These are phyloP conservation scores for Cercocebus atys DNA, from an alignment of 2,113 vertebrate genomes.

Conservation along the genomic window DNA sequence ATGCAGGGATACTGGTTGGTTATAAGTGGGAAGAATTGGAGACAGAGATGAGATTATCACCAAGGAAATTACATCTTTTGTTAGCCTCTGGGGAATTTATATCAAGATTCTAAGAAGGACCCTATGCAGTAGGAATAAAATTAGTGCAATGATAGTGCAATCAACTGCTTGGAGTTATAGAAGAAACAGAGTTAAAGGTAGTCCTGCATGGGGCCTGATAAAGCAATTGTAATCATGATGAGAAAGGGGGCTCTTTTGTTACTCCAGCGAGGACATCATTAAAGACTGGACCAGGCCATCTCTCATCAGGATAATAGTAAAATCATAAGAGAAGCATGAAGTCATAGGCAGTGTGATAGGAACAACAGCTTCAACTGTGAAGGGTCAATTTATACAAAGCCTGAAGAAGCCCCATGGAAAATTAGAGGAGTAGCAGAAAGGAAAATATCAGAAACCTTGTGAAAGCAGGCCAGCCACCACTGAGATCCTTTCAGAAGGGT, in stretches of 20 bases:
- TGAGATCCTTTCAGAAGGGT: background rate
- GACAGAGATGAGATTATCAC: background rate
- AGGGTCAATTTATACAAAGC: background rate
- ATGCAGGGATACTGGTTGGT: background rate
- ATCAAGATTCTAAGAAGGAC: background rate
- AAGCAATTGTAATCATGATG: background rate
- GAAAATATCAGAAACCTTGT: background rate
- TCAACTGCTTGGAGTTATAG: background rate
- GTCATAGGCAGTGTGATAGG: too few relatives aligned
- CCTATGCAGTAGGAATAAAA: background rate
- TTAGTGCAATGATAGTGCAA: background rate
- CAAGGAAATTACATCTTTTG: background rate
- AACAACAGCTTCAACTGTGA: background rate
- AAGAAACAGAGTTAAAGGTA: background rate
- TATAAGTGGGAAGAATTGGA: background rate
- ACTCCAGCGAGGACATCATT: background rate
- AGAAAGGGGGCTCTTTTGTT: background rate
- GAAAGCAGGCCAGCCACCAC: rapidly evolving
- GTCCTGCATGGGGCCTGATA: background rate
- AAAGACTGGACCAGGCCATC: background rate
- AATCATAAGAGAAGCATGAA: background rate
- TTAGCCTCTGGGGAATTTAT: background rate
- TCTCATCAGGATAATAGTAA: background rate
- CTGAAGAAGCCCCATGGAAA: background rate
- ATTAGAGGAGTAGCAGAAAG: background rate